Conservation (phyloP, 2,113 vertebrate genomes). For the Phalacrocorax carbo region DNA sequence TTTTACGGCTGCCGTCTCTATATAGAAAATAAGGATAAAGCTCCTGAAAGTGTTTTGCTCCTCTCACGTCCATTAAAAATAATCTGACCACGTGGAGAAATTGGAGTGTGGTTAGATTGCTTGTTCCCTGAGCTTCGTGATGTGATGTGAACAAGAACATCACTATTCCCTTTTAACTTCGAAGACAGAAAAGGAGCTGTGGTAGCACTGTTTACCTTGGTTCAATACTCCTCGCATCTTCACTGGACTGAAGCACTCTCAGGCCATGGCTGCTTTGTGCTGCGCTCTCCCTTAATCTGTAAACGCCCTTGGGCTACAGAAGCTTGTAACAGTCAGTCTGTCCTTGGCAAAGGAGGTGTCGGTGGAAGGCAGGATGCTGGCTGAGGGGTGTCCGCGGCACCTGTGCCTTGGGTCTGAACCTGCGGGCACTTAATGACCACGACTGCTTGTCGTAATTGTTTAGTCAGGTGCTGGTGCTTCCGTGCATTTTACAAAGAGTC, state of each 20-base stretch:
- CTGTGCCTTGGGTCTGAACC: accelerated
- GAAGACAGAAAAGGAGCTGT: not conserved
- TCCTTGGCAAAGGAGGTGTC: not conserved
- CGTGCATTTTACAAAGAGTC: not conserved
- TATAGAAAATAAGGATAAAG: not conserved
- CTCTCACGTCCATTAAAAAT: not conserved
- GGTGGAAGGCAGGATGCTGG: not conserved
- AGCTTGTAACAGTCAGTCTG: accelerated
- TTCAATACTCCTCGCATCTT: not conserved
- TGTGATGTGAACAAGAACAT: not conserved
- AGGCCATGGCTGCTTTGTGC: not conserved
- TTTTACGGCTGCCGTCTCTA: accelerated
- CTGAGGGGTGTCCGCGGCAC: accelerated
- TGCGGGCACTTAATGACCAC: not conserved
- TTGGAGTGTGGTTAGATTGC: not conserved
- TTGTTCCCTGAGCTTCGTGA: accelerated
- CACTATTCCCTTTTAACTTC: not conserved
- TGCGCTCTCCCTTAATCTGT: not conserved
- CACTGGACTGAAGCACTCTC: accelerated
- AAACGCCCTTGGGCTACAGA: not conserved
- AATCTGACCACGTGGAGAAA: not conserved
- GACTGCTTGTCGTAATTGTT: not conserved
- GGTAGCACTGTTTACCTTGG: accelerated
- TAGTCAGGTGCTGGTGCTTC: not conserved
- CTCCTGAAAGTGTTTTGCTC: not conserved